Evolutionary conservation across 1,140 invertebrate genomes (phyloP).

Genomic region (Orchesella cincta): DNA sequence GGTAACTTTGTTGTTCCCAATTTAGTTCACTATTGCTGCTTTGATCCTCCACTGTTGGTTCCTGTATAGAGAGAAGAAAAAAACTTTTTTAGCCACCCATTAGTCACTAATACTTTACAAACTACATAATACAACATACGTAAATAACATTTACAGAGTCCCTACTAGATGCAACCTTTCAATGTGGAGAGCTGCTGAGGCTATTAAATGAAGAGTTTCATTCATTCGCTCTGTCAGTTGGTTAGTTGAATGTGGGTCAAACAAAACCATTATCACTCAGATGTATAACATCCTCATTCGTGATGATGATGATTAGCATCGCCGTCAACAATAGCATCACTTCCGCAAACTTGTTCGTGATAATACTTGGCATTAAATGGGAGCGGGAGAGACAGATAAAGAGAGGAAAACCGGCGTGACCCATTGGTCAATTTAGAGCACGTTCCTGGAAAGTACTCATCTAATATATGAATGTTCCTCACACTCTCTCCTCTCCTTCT

Average conservation of each 20-base stretch:
- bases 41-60: slow-evolving; percentile 43
- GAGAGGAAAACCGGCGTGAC: too few species aligned
- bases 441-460: too few species aligned
- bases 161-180: too few species aligned
- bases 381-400: too few species aligned
- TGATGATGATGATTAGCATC: neutral
- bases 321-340: neutral
- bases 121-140: too few species aligned
- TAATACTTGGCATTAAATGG: neutral
- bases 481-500: neutral
- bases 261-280: neutral
- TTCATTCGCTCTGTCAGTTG: too few species aligned
- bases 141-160: too few species aligned
- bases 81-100: neutral
- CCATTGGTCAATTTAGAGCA: neutral
- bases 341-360: neutral
- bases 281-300: slow-evolving; percentile 7
- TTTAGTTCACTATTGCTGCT: slow-evolving; percentile 50
- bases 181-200: too few species aligned
- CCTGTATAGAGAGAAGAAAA: slow-evolving; percentile 26
- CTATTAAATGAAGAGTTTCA: too few species aligned
- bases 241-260: slow-evolving; percentile 1
- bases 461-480: too few species aligned
- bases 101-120: too few species aligned
- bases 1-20: slow-evolving; percentile 49